These are phyloP conservation scores for Limenitis arthemis DNA, from an alignment of 2,888 invertebrate species.

Conservation along the genomic window DNA sequence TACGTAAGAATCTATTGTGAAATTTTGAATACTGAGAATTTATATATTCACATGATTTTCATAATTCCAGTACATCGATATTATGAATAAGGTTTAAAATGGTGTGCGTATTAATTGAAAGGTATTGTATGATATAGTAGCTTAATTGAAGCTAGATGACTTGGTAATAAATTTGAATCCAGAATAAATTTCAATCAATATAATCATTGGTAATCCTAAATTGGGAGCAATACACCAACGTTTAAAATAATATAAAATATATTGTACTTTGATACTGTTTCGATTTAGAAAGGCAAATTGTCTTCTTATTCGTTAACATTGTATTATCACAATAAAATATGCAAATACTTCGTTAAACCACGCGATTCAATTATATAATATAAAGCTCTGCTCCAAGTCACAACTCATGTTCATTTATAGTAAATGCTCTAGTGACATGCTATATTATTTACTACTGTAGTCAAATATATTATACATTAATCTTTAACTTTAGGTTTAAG, in stretches of 20 bases:
- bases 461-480: too few species aligned
- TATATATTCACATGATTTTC: constrained; percentile 6
- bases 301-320: constrained; percentile 18
- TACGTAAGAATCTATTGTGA: constrained; percentile 6
- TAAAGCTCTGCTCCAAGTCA: constrained; percentile 12
- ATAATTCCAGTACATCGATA: background rate
- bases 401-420: background rate
- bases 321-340: constrained; percentile 22
- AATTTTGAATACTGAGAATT: background rate
- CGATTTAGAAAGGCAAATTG: constrained; percentile 5
- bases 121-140: too few species aligned
- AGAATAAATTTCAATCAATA: too few species aligned
- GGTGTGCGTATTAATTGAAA: background rate
- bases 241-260: too few species aligned
- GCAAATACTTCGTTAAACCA: constrained; percentile 24
- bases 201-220: too few species aligned
- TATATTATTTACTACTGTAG: too few species aligned
- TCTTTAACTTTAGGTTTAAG: too few species aligned
- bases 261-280: background rate
- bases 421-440: too few species aligned
- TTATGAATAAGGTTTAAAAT: background rate
- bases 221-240: too few species aligned
- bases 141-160: too few species aligned
- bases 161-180: too few species aligned
- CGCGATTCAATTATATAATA: constrained; percentile 18